phyloP scores from a whole-genome alignment of 2,797 vertebrate species.

The Myotis daubentonii region DNA sequence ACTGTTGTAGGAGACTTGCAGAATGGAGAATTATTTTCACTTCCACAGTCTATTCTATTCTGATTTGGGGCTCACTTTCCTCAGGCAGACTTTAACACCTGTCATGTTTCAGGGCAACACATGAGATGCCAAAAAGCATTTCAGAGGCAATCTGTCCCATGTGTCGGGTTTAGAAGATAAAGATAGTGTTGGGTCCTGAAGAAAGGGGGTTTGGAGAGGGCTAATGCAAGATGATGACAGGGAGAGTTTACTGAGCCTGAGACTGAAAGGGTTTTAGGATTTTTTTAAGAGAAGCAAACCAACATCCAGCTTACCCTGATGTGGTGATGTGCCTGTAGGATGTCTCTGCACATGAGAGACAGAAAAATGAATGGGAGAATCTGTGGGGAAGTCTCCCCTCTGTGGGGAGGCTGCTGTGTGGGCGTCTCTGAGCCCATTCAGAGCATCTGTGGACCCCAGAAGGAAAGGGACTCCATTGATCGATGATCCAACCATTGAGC shows the following conservation, averaged over 20 bases:
- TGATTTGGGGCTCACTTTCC: background rate
- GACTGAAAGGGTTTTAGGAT: background rate
- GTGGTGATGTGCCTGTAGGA: background rate
- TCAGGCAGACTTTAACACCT: background rate
- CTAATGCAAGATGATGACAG: background rate
- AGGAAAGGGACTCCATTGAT: background rate
- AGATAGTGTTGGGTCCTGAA: rapidly evolving
- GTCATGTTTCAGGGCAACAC: background rate
- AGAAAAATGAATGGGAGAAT: background rate
- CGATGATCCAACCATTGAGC: background rate
- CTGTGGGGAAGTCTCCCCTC: background rate
- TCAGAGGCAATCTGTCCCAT: background rate
- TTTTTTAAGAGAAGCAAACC: background rate
- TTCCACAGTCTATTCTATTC: background rate
- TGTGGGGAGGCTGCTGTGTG: rapidly evolving
- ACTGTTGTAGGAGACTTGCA: background rate
- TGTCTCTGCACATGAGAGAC: background rate
- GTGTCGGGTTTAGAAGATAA: background rate
- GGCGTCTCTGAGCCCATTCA: background rate
- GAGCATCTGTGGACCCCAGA: no score
- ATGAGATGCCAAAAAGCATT: background rate
- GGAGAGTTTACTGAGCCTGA: background rate
- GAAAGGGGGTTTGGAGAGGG: background rate
- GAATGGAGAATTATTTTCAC: background rate
- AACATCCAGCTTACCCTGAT: background rate